phyloP scores from a whole-genome alignment of 2,888 invertebrate genomes.

The Trimorus sp. region DNA sequence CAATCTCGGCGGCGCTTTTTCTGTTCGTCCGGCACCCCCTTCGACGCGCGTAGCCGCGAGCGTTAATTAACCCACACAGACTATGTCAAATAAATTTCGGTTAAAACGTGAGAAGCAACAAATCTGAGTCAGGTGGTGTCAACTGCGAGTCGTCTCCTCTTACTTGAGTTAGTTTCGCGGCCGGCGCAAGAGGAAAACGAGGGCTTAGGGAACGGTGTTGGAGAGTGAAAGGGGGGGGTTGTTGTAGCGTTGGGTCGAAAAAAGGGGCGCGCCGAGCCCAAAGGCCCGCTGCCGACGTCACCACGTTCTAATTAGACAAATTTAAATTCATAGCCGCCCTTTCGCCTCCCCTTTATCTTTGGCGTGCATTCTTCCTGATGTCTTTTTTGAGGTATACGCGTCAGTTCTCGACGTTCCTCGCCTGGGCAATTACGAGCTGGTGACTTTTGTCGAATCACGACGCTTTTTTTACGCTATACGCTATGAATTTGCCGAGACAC shows the following conservation, averaged over 20 bases:
- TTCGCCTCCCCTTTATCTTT: slow-evolving; percentile 57
- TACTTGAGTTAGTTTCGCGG: slow-evolving; percentile 77
- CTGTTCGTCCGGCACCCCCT: not conserved
- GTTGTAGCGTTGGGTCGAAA: slow-evolving; percentile 64
- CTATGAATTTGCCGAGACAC: not conserved
- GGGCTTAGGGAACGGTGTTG: slow-evolving; percentile 61
- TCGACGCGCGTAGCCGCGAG: slow-evolving; percentile 55
- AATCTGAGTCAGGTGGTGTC: slow-evolving; percentile 81
- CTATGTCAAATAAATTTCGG: slow-evolving; percentile 81
- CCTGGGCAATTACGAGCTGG: not conserved
- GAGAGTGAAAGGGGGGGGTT: slow-evolving; percentile 56
- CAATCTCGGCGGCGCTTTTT: not conserved
- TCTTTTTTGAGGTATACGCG: slow-evolving; percentile 33
- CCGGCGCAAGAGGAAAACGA: slow-evolving; percentile 68
- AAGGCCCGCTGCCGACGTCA: slow-evolving; percentile 65
- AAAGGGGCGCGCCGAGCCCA: slow-evolving; percentile 59
- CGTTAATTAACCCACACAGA: slow-evolving; percentile 70
- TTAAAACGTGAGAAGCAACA: slow-evolving; percentile 81
- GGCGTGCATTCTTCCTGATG: slow-evolving; percentile 56
- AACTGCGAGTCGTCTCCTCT: slow-evolving; percentile 75
- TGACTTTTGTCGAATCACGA: slow-evolving; percentile 16
- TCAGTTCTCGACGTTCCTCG: not conserved
- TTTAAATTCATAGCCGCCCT: slow-evolving; percentile 80
- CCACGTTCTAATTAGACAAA: slow-evolving; percentile 80
- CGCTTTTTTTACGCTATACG: not conserved